Conservation (phyloP, 2,113 vertebrate genomes). For the Cnemophilus loriae region DNA sequence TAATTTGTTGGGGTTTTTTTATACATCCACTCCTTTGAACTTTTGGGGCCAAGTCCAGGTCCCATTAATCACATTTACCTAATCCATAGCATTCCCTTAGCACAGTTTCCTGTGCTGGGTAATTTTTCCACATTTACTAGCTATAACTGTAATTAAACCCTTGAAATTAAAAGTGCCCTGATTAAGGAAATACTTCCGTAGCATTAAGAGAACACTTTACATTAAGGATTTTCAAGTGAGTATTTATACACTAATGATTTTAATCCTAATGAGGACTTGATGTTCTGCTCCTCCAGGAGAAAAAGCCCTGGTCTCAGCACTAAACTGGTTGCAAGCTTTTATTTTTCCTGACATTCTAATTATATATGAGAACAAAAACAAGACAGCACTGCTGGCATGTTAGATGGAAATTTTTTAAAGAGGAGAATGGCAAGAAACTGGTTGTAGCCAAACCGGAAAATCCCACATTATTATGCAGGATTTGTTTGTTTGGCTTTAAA, state of each 20-base stretch:
- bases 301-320: not conserved
- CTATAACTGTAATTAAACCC: not conserved
- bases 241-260: not conserved
- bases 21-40: not conserved
- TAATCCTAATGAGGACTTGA: not conserved
- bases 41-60: not conserved
- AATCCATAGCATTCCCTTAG: not conserved
- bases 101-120: not conserved
- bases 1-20: not conserved
- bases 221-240: not conserved
- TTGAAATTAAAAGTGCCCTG: not conserved
- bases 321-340: not conserved
- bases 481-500: not conserved
- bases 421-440: not conserved
- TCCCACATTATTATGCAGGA: not conserved
- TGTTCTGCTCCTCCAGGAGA: not conserved
- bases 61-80: not conserved
- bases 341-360: conserved; percentile 28
- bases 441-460: not conserved
- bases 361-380: conserved; percentile 28
- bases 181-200: not conserved
- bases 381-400: not conserved
- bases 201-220: not conserved
- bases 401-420: conserved; percentile 12
- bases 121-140: not conserved